Evolutionary conservation across 64 coral and sea anemone species (phyloP).

Genomic region (Montipora sp.): DNA sequence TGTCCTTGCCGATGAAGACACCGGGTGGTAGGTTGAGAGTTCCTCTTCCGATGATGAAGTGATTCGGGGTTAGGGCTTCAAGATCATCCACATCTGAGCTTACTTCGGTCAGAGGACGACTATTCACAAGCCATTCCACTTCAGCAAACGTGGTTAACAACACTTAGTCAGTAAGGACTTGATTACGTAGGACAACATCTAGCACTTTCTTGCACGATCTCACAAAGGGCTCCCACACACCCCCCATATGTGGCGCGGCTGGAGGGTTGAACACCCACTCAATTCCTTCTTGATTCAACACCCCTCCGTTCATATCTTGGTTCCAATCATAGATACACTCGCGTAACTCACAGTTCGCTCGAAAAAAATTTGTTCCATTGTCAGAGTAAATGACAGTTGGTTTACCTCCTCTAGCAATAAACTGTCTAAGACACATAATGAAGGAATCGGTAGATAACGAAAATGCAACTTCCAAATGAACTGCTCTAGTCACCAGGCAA

Average conservation of each 20-base stretch:
- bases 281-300: constrained; percentile 22
- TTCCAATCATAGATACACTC: constrained; percentile 1
- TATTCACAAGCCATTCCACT: too few relatives aligned
- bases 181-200: constrained; percentile 10
- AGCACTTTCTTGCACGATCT: constrained; percentile 15
- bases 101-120: too few relatives aligned
- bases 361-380: constrained; percentile 50
- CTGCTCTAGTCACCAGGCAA: constrained; percentile 28
- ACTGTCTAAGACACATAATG: constrained; percentile 39
- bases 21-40: not conserved
- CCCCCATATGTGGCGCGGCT: not conserved
- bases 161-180: constrained; percentile 27
- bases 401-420: constrained; percentile 52
- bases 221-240: constrained; percentile 30
- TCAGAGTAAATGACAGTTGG: constrained; percentile 39
- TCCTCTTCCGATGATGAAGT: constrained; percentile 27
- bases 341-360: constrained; percentile 13
- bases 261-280: constrained; percentile 32
- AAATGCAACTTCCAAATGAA: constrained; percentile 35
- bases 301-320: not conserved
- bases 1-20: constrained; percentile 16
- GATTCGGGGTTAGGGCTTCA: constrained; percentile 41
- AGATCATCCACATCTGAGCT: too few relatives aligned
- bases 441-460: constrained; percentile 29
- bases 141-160: constrained; percentile 34